These are phyloP conservation scores for Petrocephalus zakoni DNA, from an alignment of 2,113 vertebrate species.

Conservation along the genomic window DNA sequence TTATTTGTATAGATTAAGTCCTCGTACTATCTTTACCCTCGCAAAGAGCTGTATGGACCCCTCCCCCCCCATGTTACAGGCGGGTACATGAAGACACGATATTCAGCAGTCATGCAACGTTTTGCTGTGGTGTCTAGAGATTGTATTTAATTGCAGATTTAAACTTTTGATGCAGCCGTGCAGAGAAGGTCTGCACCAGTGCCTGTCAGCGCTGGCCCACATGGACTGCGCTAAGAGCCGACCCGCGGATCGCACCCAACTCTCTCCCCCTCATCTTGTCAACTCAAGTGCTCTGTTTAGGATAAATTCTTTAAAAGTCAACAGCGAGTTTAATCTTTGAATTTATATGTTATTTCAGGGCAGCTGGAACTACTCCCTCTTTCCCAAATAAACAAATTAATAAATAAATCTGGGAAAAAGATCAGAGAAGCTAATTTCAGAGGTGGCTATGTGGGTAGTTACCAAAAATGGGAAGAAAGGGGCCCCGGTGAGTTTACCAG, in stretches of 20 bases:
- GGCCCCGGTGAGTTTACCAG: constrained; percentile 51
- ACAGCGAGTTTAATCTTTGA: constrained; percentile 63
- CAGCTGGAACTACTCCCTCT: not conserved
- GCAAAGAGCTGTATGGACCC: not conserved
- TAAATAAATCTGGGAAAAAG: constrained; percentile 30
- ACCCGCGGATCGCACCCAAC: constrained; percentile 29
- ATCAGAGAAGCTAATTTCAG: constrained; percentile 31
- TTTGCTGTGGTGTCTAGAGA: not conserved
- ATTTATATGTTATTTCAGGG: constrained; percentile 54
- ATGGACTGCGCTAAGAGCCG: not conserved
- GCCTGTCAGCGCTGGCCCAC: not conserved
- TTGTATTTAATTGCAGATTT: constrained; percentile 5
- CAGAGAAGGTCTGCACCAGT: not conserved
- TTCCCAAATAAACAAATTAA: constrained; percentile 55
- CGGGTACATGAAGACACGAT: too few relatives aligned
- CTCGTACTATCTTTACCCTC: not conserved
- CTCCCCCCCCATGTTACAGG: not conserved
- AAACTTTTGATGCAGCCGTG: not conserved
- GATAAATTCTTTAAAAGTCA: constrained; percentile 65
- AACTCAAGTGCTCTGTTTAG: constrained; percentile 53
- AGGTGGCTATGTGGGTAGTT: constrained; percentile 45
- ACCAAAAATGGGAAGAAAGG: constrained; percentile 34
- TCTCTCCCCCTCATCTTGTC: constrained; percentile 49
- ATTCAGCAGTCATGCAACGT: not conserved
- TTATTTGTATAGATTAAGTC: not conserved